Evolutionary conservation across 1,140 invertebrate genomes (phyloP).

Genomic region (Tribolium madens): DNA sequence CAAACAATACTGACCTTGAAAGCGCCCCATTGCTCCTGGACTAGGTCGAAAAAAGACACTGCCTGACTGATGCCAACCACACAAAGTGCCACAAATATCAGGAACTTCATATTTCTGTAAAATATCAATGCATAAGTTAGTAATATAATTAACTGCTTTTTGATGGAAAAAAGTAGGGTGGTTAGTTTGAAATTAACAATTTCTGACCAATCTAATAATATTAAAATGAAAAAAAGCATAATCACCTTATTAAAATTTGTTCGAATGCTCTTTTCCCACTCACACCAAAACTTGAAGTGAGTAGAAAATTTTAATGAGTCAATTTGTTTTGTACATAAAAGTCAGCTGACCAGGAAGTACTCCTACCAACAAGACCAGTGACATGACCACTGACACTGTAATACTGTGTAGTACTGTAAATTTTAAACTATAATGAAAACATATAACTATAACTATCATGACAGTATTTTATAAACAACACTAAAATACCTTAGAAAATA

Average conservation of each 20-base stretch:
- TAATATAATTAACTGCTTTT: not conserved
- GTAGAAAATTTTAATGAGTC: not conserved
- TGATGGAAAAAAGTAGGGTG: no score
- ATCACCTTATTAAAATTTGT: not conserved
- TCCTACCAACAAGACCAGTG: not conserved
- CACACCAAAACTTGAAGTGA: not conserved
- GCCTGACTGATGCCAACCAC: slow-evolving; percentile 67
- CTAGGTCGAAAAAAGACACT: slow-evolving; percentile 77
- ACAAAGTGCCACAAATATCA: slow-evolving; percentile 67
- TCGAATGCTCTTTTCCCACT: not conserved
- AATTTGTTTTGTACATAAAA: not conserved
- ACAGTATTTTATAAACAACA: no score
- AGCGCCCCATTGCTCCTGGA: slow-evolving; percentile 79
- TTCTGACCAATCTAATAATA: not conserved
- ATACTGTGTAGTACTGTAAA: no score
- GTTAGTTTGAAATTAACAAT: no score
- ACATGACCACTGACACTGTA: not conserved
- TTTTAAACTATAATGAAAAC: no score
- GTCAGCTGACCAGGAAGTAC: not conserved
- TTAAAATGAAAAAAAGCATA: not conserved
- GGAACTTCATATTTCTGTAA: slow-evolving; percentile 67
- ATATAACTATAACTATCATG: no score
- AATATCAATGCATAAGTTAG: slow-evolving; percentile 42
- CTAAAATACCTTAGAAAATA: no score
- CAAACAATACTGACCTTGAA: slow-evolving; percentile 76